These are phyloP conservation scores for Neotragus moschatus DNA, from an alignment of 2,113 vertebrate species.

Conservation along the genomic window DNA sequence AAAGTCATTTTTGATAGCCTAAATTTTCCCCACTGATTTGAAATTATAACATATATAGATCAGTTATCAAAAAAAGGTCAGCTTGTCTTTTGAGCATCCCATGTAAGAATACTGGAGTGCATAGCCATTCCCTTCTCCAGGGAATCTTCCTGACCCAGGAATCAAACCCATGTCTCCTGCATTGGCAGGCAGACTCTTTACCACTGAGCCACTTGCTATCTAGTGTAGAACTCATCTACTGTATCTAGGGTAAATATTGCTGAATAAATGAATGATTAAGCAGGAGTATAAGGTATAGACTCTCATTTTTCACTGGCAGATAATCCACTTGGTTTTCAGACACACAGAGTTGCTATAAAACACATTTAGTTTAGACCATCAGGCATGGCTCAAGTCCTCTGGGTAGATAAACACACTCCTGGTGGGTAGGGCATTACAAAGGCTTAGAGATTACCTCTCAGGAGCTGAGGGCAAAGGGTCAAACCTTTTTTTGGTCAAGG, in stretches of 20 bases:
- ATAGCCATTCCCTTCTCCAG: neutral
- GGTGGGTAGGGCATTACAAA: neutral
- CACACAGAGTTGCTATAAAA: too few relatives aligned
- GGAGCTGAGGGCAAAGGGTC: neutral
- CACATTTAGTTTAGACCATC: neutral
- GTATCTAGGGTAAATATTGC: neutral
- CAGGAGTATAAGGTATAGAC: neutral
- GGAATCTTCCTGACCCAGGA: neutral
- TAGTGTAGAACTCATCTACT: neutral
- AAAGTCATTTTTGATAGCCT: neutral
- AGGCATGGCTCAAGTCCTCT: neutral
- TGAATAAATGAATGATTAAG: neutral
- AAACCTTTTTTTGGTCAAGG: neutral
- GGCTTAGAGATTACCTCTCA: neutral
- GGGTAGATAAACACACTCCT: neutral
- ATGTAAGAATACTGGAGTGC: neutral
- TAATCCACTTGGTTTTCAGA: neutral
- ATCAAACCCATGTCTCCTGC: neutral
- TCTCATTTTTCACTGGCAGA: neutral
- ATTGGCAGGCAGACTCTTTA: neutral
- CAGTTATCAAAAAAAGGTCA: neutral
- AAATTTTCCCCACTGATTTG: neutral
- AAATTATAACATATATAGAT: neutral
- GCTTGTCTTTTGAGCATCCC: neutral
- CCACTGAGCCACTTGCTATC: neutral